phyloP scores from a whole-genome alignment of 2,797 vertebrate species.

The Lepus townsendii region DNA sequence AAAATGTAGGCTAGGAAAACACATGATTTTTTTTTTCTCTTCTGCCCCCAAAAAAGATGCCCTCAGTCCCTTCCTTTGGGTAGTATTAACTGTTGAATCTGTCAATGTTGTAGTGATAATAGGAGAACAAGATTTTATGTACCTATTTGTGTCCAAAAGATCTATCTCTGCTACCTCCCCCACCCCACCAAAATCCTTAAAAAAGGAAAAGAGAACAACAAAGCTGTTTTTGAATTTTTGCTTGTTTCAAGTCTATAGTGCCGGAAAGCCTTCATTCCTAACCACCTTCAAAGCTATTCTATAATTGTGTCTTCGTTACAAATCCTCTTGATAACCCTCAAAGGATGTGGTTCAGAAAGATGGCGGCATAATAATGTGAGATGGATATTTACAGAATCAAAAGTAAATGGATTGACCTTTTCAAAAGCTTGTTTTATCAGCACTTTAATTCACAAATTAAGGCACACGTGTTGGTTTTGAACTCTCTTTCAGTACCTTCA shows the following conservation, averaged over 20 bases:
- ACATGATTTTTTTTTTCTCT: background rate
- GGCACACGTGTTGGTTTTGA: constrained; percentile 18
- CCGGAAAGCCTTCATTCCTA: constrained; percentile 26
- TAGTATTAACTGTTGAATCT: constrained; percentile 56
- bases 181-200: background rate
- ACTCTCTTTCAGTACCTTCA: constrained; percentile 64
- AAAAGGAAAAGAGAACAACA: constrained; percentile 16
- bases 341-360: background rate
- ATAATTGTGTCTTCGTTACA: background rate
- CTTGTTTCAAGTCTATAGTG: constrained; percentile 23
- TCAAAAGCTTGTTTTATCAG: constrained; percentile 54
- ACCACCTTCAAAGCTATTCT: constrained; percentile 27
- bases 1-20: constrained; percentile 10
- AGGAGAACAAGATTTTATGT: constrained; percentile 1
- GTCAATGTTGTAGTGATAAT: constrained; percentile 63
- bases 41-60: constrained; percentile 55
- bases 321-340: constrained; percentile 9
- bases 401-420: constrained; percentile 62
- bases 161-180: background rate
- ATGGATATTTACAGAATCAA: background rate
- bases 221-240: background rate
- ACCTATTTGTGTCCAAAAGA: constrained; percentile 52
- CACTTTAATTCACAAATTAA: constrained; percentile 72
- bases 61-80: constrained; percentile 67
- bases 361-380: background rate